Percentiles rank a stretch among this genome's conserved stretches.
These are phyloP conservation scores for Collichthys lucidus DNA, from an alignment of 2,113 vertebrate genomes.

Conservation along the genomic window DNA sequence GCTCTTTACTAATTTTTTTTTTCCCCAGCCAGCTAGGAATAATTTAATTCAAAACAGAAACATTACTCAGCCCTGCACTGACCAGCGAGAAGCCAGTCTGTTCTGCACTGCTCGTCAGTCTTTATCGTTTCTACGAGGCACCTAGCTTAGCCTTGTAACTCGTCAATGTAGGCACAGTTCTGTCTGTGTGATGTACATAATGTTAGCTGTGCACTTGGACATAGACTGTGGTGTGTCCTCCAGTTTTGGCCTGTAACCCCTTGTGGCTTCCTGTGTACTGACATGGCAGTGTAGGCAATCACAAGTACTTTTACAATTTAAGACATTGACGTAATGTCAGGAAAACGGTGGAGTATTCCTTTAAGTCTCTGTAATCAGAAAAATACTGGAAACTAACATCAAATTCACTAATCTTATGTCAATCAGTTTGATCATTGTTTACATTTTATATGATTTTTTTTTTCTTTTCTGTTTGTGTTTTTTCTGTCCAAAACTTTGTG, in stretches of 20 bases:
- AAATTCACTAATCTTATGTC: constrained; percentile 56
- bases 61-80: background rate
- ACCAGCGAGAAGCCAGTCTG: background rate
- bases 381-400: constrained; percentile 58
- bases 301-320: background rate
- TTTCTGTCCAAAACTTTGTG: background rate
- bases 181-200: background rate
- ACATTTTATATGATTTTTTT: constrained; percentile 36
- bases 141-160: background rate
- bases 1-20: background rate
- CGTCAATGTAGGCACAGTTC: background rate
- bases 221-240: no score
- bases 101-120: no score
- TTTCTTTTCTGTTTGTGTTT: constrained; percentile 22
- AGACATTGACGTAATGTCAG: background rate
- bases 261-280: background rate
- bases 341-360: constrained; percentile 58
- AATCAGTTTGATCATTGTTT: constrained; percentile 51
- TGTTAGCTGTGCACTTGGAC: background rate
- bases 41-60: background rate
- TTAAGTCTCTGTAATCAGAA: constrained; percentile 40
- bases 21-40: background rate
- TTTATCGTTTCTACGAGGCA: background rate
- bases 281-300: constrained; percentile 14
- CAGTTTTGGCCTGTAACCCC: background rate